Percentiles rank a stretch among this genome's conserved stretches.
These are phyloP conservation scores for Xenopus petersii DNA, from an alignment of 2,797 vertebrate species.

Conservation along the genomic window DNA sequence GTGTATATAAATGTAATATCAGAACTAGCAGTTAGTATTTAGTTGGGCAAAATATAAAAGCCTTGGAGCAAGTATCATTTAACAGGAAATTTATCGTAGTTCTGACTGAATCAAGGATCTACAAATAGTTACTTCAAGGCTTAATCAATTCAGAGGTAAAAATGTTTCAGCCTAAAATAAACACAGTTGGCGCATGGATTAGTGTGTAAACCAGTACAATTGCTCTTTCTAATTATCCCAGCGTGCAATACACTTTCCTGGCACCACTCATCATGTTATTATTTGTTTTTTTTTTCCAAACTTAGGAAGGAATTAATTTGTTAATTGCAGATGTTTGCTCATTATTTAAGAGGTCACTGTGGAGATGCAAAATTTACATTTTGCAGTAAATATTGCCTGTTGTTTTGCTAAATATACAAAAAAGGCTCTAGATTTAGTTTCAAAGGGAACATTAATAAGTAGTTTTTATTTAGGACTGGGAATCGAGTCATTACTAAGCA, in stretches of 20 bases:
- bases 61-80: too few species aligned
- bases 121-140: slow-evolving; percentile 2
- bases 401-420: not conserved
- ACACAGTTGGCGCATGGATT: slow-evolving; percentile 10
- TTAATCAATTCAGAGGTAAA: slow-evolving; percentile 1
- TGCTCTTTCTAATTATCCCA: slow-evolving; percentile 39
- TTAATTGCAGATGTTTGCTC: slow-evolving; percentile 31
- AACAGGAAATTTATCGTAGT: not conserved
- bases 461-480: too few species aligned
- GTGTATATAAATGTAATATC: too few species aligned
- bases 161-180: slow-evolving; percentile 26
- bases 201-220: slow-evolving; percentile 23
- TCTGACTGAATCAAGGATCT: not conserved
- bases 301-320: slow-evolving; percentile 35
- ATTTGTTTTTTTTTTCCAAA: slow-evolving; percentile 17
- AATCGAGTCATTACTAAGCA: too few species aligned
- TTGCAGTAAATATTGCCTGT: not conserved
- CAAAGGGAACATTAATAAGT: too few species aligned
- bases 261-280: slow-evolving; percentile 2
- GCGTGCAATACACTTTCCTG: slow-evolving; percentile 27
- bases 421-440: not conserved
- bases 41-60: too few species aligned
- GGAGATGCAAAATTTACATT: slow-evolving; percentile 5
- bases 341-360: slow-evolving; percentile 28
- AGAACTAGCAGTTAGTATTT: too few species aligned